These are phyloP conservation scores for Drepanosiphum platanoidis DNA, from an alignment of 2,888 invertebrate species.

Conservation along the genomic window DNA sequence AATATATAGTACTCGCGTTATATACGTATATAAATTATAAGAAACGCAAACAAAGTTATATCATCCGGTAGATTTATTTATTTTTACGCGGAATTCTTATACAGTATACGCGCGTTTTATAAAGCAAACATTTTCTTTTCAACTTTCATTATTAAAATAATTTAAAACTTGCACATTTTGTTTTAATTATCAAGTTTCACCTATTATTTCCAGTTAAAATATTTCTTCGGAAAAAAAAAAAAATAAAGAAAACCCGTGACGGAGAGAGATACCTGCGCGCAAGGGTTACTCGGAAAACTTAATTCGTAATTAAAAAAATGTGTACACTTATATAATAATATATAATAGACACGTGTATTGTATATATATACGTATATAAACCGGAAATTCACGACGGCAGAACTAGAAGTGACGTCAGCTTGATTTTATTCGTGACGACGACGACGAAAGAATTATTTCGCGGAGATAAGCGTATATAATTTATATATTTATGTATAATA, in stretches of 20 bases:
- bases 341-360: too few species aligned
- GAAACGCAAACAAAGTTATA: conserved; percentile 20
- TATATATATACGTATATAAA: background rate
- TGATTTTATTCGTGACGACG: conserved; percentile 4
- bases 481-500: conserved; percentile 16
- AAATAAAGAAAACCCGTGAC: background rate
- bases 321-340: conserved; percentile 4
- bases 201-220: conserved; percentile 56
- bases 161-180: conserved; percentile 49
- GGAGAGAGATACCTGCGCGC: background rate
- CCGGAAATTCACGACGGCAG: conserved; percentile 22
- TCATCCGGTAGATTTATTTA: conserved; percentile 39
- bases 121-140: conserved; percentile 49
- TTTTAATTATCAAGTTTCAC: conserved; percentile 52
- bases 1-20: background rate
- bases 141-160: conserved; percentile 53
- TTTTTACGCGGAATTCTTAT: conserved; percentile 25
- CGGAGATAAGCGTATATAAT: background rate
- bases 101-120: conserved; percentile 1
- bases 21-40: background rate
- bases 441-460: conserved; percentile 17
- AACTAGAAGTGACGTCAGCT: background rate
- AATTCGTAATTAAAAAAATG: conserved; percentile 45
- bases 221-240: conserved; percentile 42
- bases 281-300: conserved; percentile 6